Percentiles rank a stretch among this genome's conserved stretches.
Conservation (phyloP, 2,797 vertebrate genomes). For the Merluccius polli region DNA sequence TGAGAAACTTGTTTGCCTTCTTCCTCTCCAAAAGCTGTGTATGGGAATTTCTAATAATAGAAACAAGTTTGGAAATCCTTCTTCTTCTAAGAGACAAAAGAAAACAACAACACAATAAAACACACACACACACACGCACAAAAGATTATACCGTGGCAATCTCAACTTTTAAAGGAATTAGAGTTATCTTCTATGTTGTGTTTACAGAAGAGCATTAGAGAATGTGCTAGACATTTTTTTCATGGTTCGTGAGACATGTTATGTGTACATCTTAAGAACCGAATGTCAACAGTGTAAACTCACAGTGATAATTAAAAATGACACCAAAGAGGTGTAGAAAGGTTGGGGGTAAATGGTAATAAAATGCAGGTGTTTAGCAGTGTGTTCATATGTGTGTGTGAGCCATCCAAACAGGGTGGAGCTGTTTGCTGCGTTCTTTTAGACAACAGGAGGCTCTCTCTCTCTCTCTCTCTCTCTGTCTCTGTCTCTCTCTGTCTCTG, state of each 20-base stretch:
- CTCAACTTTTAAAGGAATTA: conserved; percentile 28
- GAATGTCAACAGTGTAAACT: too few species aligned
- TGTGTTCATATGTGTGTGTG: not conserved
- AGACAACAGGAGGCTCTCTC: not conserved
- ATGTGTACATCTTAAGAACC: too few species aligned
- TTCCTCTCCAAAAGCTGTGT: conserved; percentile 50
- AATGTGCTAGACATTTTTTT: too few species aligned
- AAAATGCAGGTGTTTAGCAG: too few species aligned
- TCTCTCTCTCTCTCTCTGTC: not conserved
- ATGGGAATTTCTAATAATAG: conserved; percentile 61
- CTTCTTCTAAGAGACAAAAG: conserved; percentile 42
- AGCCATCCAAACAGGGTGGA: not conserved
- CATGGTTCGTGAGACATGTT: too few species aligned
- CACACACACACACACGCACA: not conserved
- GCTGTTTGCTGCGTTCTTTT: not conserved
- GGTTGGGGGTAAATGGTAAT: too few species aligned
- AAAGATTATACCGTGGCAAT: conserved; percentile 29
- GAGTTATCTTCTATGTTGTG: too few species aligned
- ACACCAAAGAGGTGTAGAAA: not conserved
- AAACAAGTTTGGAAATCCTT: conserved; percentile 53
- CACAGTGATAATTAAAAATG: too few species aligned
- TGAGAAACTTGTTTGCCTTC: conserved; percentile 53
- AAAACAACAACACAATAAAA: not conserved
- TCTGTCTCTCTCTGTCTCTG: not conserved
- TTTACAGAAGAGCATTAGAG: too few species aligned